A percentile compares a stretch with the other conserved stretches of the same genome.
These are phyloP conservation scores for Stictonetta naevosa DNA, from an alignment of 2,113 vertebrate species.

Conservation along the genomic window DNA sequence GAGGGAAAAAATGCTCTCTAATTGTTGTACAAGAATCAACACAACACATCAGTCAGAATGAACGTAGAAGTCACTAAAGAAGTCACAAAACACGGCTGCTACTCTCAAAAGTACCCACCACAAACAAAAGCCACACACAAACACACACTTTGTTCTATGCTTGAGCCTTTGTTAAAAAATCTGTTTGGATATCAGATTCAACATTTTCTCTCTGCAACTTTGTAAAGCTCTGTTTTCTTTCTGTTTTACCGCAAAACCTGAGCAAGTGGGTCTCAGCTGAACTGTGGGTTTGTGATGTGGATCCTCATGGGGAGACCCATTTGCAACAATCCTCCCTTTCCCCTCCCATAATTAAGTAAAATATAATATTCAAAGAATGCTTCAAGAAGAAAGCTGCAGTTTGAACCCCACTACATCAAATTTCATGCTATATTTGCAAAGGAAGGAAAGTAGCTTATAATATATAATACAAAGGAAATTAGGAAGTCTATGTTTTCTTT, in stretches of 20 bases:
- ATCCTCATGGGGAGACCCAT: too few relatives aligned
- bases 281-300: too few relatives aligned
- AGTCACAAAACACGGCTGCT: background rate
- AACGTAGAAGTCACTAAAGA: too few relatives aligned
- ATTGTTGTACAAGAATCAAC: background rate
- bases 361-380: background rate
- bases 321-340: background rate
- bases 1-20: accelerated
- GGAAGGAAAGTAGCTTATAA: background rate
- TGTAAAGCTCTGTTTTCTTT: background rate
- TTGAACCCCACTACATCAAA: background rate
- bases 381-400: background rate
- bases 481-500: background rate
- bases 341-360: background rate
- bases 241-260: background rate
- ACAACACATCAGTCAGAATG: background rate
- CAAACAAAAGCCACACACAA: background rate
- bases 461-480: background rate
- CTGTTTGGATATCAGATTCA: background rate
- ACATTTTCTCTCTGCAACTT: background rate
- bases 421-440: background rate
- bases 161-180: background rate
- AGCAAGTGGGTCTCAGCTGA: background rate
- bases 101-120: background rate
- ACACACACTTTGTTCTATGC: too few relatives aligned